These are phyloP conservation scores for Lepidochitona cinerea DNA, from an alignment of 2,888 invertebrate species.

Conservation along the genomic window DNA sequence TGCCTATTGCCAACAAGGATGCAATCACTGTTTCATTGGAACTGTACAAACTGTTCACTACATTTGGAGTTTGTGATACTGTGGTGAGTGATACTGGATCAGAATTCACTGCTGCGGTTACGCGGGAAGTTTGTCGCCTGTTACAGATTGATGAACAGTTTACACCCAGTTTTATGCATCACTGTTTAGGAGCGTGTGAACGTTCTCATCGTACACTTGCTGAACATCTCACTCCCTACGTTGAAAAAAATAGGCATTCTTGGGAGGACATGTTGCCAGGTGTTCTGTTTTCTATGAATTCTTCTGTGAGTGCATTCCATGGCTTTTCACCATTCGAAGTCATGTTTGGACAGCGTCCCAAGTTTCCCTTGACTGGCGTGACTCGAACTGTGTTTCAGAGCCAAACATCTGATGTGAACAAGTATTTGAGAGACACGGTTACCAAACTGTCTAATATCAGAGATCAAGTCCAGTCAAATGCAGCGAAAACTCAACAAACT, in stretches of 20 bases:
- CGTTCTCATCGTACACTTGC: slow-evolving; percentile 27
- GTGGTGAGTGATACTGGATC: slow-evolving; percentile 1
- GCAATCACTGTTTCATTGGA: background rate
- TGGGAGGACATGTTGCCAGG: slow-evolving; percentile 25
- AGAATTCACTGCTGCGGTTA: background rate
- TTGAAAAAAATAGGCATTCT: slow-evolving; percentile 2
- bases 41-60: background rate
- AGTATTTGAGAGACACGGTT: slow-evolving; percentile 7
- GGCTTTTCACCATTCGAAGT: slow-evolving; percentile 21
- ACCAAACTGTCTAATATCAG: background rate
- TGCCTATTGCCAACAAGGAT: background rate
- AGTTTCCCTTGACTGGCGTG: slow-evolving; percentile 13
- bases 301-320: slow-evolving; percentile 12
- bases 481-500: background rate
- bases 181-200: slow-evolving; percentile 32
- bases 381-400: background rate
- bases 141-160: background rate
- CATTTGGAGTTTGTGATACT: background rate
- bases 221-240: slow-evolving; percentile 20
- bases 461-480: background rate
- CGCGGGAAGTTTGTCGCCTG: background rate
- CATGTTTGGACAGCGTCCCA: slow-evolving; percentile 11
- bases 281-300: slow-evolving; percentile 23
- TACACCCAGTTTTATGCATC: slow-evolving; percentile 18
- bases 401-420: background rate